Conservation (phyloP, 1,140 invertebrate genomes). For the Melitaea cinxia region DNA sequence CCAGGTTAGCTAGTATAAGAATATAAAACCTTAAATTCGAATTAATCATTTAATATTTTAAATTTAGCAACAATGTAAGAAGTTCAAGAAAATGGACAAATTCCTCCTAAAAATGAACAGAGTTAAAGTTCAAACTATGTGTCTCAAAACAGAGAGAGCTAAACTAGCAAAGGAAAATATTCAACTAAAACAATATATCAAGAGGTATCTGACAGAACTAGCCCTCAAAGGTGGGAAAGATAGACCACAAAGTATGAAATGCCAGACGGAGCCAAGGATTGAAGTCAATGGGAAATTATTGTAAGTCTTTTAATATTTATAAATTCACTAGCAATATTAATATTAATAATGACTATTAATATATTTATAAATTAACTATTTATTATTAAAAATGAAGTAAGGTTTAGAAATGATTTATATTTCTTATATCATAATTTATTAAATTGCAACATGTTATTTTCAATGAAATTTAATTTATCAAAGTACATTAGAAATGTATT, state of each 20-base stretch:
- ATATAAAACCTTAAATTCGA: not conserved
- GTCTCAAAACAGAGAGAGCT: constrained; percentile 65
- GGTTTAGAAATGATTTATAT: too few relatives aligned
- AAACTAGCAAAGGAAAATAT: constrained; percentile 72
- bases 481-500: too few relatives aligned
- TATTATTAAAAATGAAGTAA: too few relatives aligned
- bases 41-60: not conserved
- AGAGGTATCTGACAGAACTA: constrained; percentile 73
- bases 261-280: constrained; percentile 58
- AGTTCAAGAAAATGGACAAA: constrained; percentile 74
- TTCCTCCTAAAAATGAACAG: constrained; percentile 75
- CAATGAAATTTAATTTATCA: too few relatives aligned
- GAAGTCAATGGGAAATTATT: constrained; percentile 45
- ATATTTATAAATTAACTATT: too few relatives aligned
- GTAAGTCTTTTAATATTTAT: constrained; percentile 41
- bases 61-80: constrained; percentile 67
- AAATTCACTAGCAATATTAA: too few relatives aligned
- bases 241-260: constrained; percentile 63
- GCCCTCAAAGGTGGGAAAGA: constrained; percentile 65
- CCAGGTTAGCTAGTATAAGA: not conserved
- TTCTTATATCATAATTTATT: too few relatives aligned
- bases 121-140: constrained; percentile 69
- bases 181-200: constrained; percentile 76
- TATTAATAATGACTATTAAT: too few relatives aligned
- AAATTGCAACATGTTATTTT: too few relatives aligned